Evolutionary conservation across 2,888 invertebrate genomes (phyloP), one percentile per base, ranked within the genome.

Genomic region (Tridacna gigas): DNA sequence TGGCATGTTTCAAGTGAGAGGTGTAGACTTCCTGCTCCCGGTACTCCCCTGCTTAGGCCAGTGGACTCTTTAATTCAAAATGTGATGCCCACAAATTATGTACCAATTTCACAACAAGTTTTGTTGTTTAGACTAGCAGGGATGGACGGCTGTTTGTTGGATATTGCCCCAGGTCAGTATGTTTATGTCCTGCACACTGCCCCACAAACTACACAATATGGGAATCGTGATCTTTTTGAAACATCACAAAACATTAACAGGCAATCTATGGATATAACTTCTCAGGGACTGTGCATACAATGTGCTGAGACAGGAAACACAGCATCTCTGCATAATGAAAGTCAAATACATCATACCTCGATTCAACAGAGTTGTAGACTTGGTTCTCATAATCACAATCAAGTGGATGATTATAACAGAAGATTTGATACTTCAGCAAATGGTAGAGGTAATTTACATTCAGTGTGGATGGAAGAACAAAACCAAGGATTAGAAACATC

Each of bases 21-120:
- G 9, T n/a, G 63, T n/a, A n/a, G n/a, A 63, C n/a, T 15, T 63
- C 63, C 63, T 15, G 13, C 78, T 15, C 80, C 83, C 22, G 77
- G 80, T n/a, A 60, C 66, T 65, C 77, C 83, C 22, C 25, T 80
- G 25, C 80, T 77, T 0, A 60, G 56, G 28, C 71, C 48, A 22
- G 61, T 80, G 20, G 66, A 80, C 60, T 73, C 45, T 15, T 77
- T 65, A 26, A 69, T 80, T 0, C 74, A 80, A 47, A 75, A 78
- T 51, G 65, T 86, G 56, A 83, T 87, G 61, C 86, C 86, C 20
- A 60, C 75, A 12, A 84, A 83, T 63, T 87, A 77, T 79, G 86
- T 84, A 18, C 81, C 84, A n/a, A n/a, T 84, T 11, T 76, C 74
- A 20, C 81, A 79, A 22, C 85, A 88, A 74, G 61, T 84, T 65